Evolutionary conservation across 2,797 vertebrate species (phyloP).

Genomic region (Chrysocyon brachyurus): DNA sequence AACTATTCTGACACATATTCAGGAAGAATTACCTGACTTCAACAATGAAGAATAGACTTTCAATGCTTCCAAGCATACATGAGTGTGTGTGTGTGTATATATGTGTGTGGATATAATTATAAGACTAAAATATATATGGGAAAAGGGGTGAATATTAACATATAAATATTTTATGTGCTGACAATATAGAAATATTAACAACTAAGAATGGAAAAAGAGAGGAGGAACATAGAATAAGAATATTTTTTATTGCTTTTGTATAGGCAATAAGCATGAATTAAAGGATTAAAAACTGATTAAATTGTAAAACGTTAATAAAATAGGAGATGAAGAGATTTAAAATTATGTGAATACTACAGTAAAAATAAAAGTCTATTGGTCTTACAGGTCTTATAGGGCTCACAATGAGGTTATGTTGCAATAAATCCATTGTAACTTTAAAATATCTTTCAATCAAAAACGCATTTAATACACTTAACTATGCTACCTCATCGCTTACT

Average conservation of each 20-base stretch:
- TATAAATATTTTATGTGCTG: not conserved
- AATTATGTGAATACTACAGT: not conserved
- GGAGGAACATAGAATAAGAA: not conserved
- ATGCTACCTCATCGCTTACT: not conserved
- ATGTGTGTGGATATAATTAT: not conserved
- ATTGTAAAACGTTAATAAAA: not conserved
- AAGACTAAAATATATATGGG: not conserved
- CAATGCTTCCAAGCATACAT: not conserved
- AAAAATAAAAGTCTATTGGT: not conserved
- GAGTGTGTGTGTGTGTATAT: not conserved
- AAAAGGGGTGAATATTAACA: not conserved
- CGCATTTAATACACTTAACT: not conserved
- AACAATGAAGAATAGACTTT: not conserved
- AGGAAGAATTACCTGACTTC: not conserved
- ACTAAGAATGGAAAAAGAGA: not conserved
- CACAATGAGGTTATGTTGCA: not conserved
- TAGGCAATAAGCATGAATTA: not conserved
- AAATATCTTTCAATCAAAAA: not conserved
- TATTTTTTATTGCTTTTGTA: not conserved
- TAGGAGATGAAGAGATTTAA: not conserved
- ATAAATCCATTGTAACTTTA: not conserved
- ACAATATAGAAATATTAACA: not conserved
- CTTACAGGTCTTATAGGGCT: not conserved
- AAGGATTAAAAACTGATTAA: not conserved
- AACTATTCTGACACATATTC: not conserved